Percentiles rank a stretch among this genome's conserved stretches.
Evolutionary conservation across 1,140 invertebrate genomes (phyloP).

Genomic region (Drosophila athabasca): DNA sequence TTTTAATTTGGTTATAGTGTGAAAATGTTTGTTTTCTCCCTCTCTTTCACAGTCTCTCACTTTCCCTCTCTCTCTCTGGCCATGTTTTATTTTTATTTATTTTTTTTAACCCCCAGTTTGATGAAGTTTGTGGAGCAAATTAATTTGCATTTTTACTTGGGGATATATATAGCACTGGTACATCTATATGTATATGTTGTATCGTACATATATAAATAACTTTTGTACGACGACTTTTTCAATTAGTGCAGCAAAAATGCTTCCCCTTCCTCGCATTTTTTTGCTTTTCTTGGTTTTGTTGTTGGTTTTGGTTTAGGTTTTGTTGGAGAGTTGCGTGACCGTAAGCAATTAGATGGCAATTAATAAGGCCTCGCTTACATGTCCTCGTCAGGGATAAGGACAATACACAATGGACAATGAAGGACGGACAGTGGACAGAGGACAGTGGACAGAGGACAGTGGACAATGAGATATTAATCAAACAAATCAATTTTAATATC

Average conservation of each 20-base stretch:
- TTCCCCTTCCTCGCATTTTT: not conserved
- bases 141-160: slow-evolving; percentile 68
- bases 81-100: not conserved
- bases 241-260: slow-evolving; percentile 43
- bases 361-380: slow-evolving; percentile 57
- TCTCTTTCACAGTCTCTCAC: not conserved
- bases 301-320: no score
- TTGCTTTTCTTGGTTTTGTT: no score
- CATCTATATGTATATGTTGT: not conserved
- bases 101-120: slow-evolving; percentile 40
- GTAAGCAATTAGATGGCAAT: slow-evolving; percentile 69
- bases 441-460: slow-evolving; percentile 11
- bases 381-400: slow-evolving; percentile 18
- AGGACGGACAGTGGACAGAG: slow-evolving; percentile 17
- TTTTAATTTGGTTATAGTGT: slow-evolving; percentile 80
- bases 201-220: slow-evolving; percentile 34
- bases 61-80: not conserved
- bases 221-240: slow-evolving; percentile 58
- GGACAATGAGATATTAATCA: slow-evolving; percentile 67
- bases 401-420: slow-evolving; percentile 3
- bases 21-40: slow-evolving; percentile 67
- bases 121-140: slow-evolving; percentile 68
- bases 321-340: slow-evolving; percentile 41
- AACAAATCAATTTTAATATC: slow-evolving; percentile 78
- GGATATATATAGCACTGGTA: slow-evolving; percentile 11